Evolutionary conservation across 2,113 vertebrate species (phyloP).

Genomic region (Leptocoma aspasia): DNA sequence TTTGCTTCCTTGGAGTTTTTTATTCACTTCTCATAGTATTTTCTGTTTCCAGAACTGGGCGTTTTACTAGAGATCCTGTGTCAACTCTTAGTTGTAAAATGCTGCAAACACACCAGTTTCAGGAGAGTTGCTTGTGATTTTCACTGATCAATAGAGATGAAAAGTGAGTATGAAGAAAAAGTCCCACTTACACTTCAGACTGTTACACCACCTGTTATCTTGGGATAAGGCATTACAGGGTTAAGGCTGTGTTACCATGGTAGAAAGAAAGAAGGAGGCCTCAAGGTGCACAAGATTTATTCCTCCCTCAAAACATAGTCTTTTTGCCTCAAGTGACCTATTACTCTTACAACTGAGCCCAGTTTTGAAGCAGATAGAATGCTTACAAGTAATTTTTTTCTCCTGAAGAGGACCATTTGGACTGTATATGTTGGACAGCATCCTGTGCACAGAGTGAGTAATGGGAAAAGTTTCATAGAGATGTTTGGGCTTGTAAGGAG

Average conservation of each 20-base stretch:
- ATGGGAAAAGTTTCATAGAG: background rate
- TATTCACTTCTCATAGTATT: background rate
- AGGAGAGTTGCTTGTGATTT: background rate
- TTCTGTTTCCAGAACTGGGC: background rate
- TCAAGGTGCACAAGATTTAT: background rate
- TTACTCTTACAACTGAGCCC: background rate
- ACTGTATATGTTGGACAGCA: background rate
- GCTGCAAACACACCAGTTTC: background rate
- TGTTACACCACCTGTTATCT: background rate
- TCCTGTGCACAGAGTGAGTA: background rate
- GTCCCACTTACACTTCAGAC: background rate
- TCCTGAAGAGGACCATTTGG: background rate
- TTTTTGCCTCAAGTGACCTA: background rate
- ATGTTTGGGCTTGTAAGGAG: background rate
- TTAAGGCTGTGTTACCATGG: background rate
- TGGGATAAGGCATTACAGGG: background rate
- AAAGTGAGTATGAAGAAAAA: background rate
- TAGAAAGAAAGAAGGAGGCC: background rate
- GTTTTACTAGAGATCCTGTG: background rate
- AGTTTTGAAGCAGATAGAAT: background rate
- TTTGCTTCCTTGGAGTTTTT: background rate
- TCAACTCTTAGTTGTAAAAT: background rate
- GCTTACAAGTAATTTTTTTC: background rate
- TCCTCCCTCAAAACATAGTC: background rate
- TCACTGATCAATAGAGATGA: background rate